These are phyloP conservation scores for Pteronura brasiliensis DNA, from an alignment of 2,113 vertebrate species.

Conservation along the genomic window DNA sequence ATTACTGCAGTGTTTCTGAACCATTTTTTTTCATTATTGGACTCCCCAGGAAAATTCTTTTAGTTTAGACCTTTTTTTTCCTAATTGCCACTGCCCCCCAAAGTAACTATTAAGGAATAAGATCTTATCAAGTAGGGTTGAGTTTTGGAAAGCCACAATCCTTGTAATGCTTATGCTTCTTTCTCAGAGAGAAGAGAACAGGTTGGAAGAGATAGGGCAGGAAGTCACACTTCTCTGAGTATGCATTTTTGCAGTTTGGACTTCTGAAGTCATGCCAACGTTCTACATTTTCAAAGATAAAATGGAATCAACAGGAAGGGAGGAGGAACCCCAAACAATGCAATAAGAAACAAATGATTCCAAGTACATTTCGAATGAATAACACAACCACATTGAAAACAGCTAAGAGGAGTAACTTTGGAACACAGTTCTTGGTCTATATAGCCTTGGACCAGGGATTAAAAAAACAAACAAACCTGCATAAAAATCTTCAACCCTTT, in stretches of 20 bases:
- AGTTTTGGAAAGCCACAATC: not conserved
- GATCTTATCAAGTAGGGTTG: not conserved
- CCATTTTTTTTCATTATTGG: not conserved
- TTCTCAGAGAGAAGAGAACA: not conserved
- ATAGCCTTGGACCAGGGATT: not conserved
- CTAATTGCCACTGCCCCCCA: not conserved
- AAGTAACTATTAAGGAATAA: not conserved
- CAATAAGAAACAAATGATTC: constrained; percentile 2
- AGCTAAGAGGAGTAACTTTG: not conserved
- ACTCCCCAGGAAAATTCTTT: not conserved
- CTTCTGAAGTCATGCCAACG: not conserved
- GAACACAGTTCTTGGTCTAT: not conserved
- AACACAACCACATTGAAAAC: not conserved
- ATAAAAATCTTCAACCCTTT: not conserved
- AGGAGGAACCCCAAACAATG: not conserved
- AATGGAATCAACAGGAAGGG: not conserved
- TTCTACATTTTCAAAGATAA: constrained; percentile 40
- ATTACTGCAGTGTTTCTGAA: not conserved
- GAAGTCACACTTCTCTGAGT: not conserved
- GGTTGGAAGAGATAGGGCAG: not conserved
- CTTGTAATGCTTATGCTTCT: not conserved
- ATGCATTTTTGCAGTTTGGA: not conserved
- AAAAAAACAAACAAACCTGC: not conserved
- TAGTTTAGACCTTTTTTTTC: not conserved
- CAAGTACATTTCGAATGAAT: not conserved